Conservation (phyloP, 2,113 vertebrate species). For the Ranitomeya variabilis region DNA sequence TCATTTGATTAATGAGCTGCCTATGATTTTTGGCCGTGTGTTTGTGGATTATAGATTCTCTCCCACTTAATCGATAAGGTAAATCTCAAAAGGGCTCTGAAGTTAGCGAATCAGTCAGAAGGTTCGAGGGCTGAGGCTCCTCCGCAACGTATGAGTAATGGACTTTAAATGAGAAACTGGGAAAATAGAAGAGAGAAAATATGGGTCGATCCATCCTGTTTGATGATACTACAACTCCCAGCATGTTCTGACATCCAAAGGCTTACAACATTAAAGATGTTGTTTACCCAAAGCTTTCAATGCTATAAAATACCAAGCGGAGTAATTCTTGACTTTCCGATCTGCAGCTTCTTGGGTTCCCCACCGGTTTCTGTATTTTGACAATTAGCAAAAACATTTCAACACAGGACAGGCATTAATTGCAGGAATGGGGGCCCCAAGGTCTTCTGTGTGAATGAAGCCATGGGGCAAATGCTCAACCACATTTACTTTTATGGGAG, state of each 20-base stretch:
- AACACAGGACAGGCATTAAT: no score
- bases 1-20: slow-evolving; percentile 49
- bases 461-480: no score
- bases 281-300: no score
- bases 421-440: no score
- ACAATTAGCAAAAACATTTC: no score
- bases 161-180: not conserved
- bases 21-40: slow-evolving; percentile 25
- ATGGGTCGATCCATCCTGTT: not conserved
- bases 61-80: slow-evolving; percentile 42
- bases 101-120: slow-evolving; percentile 21
- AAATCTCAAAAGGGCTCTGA: slow-evolving; percentile 20
- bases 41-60: slow-evolving; percentile 29
- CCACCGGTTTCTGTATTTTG: no score
- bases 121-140: not conserved
- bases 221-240: not conserved
- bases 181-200: not conserved
- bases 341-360: no score
- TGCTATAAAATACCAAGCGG: no score
- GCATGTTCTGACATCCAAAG: not conserved
- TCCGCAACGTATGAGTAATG: slow-evolving; percentile 4
- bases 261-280: no score
- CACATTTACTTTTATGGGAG: no score
- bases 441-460: no score
- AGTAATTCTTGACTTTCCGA: no score